These are phyloP conservation scores for Platycheirus albimanus DNA, from an alignment of 2,888 invertebrate genomes.

Conservation along the genomic window DNA sequence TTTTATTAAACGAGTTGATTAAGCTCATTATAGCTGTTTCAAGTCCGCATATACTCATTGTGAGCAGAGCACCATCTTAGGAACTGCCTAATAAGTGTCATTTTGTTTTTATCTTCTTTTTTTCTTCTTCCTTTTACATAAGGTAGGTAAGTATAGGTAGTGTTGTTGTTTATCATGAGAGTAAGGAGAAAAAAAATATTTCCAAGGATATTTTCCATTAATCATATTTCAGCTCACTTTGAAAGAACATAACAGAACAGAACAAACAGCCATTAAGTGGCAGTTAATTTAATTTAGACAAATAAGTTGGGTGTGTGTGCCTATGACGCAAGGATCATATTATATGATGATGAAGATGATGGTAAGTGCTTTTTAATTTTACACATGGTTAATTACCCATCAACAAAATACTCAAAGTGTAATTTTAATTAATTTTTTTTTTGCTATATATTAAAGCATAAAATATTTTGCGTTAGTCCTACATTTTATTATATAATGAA, in stretches of 20 bases:
- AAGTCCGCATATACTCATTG: too few relatives aligned
- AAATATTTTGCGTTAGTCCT: too few relatives aligned
- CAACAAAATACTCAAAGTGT: slow-evolving; percentile 24
- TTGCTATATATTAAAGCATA: too few relatives aligned
- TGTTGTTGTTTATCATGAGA: slow-evolving; percentile 4
- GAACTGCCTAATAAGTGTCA: slow-evolving; percentile 1
- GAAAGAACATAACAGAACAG: slow-evolving; percentile 9
- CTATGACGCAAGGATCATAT: slow-evolving; percentile 19
- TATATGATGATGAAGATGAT: not conserved
- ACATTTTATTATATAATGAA: too few relatives aligned
- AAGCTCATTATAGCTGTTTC: not conserved
- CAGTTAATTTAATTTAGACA: slow-evolving; percentile 54
- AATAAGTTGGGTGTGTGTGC: slow-evolving; percentile 19
- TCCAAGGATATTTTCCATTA: not conserved
- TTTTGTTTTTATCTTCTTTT: not conserved
- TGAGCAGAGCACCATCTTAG: too few relatives aligned
- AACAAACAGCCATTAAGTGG: slow-evolving; percentile 42
- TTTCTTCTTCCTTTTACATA: not conserved
- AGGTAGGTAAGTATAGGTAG: too few relatives aligned
- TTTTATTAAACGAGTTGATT: slow-evolving; percentile 11
- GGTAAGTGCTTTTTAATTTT: slow-evolving; percentile 30
- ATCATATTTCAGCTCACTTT: slow-evolving; percentile 28
- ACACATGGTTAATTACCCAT: slow-evolving; percentile 39
- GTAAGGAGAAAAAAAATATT: not conserved
- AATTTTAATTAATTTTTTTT: slow-evolving; percentile 54